Percentiles rank a stretch among this genome's conserved stretches.
These are phyloP conservation scores for Umimayanthus chanpuru DNA, from an alignment of 92 coral and sea anemone species.

Conservation along the genomic window DNA sequence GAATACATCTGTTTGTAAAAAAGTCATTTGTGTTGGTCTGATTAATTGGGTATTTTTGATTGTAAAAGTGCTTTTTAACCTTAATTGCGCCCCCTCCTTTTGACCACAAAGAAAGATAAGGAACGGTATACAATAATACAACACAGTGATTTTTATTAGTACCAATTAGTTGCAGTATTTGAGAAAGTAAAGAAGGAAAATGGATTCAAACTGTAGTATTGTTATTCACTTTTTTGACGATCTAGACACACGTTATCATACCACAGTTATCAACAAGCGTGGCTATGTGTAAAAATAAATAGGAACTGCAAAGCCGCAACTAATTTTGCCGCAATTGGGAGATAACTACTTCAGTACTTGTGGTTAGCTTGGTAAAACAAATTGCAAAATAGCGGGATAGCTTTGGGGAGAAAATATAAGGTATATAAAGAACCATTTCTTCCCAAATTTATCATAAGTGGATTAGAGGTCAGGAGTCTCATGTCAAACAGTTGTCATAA, in stretches of 20 bases:
- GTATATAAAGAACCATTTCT: no score
- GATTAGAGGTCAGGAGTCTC: not conserved
- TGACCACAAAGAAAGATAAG: constrained; percentile 31
- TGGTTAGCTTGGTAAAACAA: not conserved
- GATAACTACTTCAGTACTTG: not conserved
- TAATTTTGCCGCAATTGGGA: not conserved
- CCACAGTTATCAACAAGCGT: not conserved
- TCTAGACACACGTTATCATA: not conserved
- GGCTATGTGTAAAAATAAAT: not conserved
- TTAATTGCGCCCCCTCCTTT: constrained; percentile 8
- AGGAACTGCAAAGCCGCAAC: not conserved
- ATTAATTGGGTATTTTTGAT: not conserved
- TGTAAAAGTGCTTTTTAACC: not conserved
- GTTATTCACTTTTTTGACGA: not conserved
- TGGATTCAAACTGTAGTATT: no score
- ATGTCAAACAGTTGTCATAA: no score
- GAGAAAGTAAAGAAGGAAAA: no score
- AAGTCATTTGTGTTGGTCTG: not conserved
- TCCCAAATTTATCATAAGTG: not conserved
- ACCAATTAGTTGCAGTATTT: no score
- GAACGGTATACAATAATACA: not conserved
- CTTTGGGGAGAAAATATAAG: not conserved
- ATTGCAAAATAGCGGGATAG: not conserved
- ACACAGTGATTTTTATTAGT: no score
- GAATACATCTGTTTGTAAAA: not conserved